Percentiles rank a stretch among this genome's conserved stretches.
Evolutionary conservation across 2,888 invertebrate species (phyloP).

Genomic region (Microctonus brassicae): DNA sequence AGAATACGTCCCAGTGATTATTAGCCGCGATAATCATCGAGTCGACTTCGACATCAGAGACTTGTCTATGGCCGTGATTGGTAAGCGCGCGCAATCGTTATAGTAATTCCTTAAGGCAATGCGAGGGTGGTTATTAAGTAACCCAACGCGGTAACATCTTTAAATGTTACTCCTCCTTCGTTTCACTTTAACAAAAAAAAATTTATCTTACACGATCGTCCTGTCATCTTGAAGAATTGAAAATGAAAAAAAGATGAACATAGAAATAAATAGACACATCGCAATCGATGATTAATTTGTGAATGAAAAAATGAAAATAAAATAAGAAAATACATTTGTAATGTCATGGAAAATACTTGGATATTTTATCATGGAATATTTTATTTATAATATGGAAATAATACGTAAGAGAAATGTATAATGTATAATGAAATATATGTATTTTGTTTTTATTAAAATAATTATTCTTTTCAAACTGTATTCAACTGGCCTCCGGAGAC

Average conservation of each 20-base stretch:
- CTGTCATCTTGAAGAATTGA: slow-evolving; percentile 1
- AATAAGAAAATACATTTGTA: no score
- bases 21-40: slow-evolving; percentile 68
- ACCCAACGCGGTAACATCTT: slow-evolving; percentile 62
- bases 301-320: no score
- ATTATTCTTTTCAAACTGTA: not conserved
- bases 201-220: not conserved
- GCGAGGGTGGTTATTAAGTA: slow-evolving; percentile 67
- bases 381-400: no score
- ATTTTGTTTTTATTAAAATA: not conserved
- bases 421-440: no score
- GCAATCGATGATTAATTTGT: not conserved
- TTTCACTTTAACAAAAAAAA: not conserved
- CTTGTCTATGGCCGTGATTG: slow-evolving; percentile 67
- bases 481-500: slow-evolving; percentile 58
- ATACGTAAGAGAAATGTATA: no score
- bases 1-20: slow-evolving; percentile 67
- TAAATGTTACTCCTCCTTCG: slow-evolving; percentile 12
- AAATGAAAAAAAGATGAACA: not conserved
- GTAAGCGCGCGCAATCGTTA: slow-evolving; percentile 57
- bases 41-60: slow-evolving; percentile 57
- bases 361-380: no score
- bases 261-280: not conserved
- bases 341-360: no score
- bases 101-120: slow-evolving; percentile 62